Evolutionary conservation across 2,797 vertebrate species (phyloP).

Genomic region (Masticophis lateralis): DNA sequence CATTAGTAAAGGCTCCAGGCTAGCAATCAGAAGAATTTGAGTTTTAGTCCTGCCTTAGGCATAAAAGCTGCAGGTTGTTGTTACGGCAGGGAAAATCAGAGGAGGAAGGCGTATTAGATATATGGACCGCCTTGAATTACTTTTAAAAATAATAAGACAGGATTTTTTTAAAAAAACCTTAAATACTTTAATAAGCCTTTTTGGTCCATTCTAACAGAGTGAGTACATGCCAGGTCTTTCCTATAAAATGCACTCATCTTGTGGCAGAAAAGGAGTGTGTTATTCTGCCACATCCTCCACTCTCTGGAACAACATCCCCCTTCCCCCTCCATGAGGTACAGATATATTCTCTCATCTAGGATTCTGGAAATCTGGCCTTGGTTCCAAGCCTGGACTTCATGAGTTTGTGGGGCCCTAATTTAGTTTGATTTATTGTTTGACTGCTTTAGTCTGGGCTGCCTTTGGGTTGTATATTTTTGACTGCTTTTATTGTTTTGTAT

Average conservation of each 20-base stretch:
- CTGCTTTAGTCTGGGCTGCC: neutral
- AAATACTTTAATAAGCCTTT: neutral
- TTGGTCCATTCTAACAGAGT: neutral
- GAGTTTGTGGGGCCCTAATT: neutral
- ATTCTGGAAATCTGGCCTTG: neutral
- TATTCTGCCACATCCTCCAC: neutral
- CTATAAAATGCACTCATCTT: neutral
- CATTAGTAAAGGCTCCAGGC: neutral
- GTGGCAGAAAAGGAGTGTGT: neutral
- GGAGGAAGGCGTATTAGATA: neutral
- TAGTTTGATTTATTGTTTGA: neutral
- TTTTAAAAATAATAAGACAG: neutral
- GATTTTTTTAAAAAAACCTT: neutral
- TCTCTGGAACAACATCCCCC: neutral
- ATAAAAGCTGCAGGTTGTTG: neutral
- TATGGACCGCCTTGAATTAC: neutral
- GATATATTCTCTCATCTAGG: neutral
- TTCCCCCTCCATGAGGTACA: neutral
- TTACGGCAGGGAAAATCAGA: neutral
- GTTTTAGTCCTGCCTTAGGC: neutral
- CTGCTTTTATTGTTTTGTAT: neutral
- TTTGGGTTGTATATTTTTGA: neutral
- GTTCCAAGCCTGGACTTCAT: neutral
- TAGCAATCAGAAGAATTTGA: neutral
- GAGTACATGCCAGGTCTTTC: neutral